These are phyloP conservation scores for Lacerta bilineata DNA, from an alignment of 2,797 vertebrate genomes.

Conservation along the genomic window DNA sequence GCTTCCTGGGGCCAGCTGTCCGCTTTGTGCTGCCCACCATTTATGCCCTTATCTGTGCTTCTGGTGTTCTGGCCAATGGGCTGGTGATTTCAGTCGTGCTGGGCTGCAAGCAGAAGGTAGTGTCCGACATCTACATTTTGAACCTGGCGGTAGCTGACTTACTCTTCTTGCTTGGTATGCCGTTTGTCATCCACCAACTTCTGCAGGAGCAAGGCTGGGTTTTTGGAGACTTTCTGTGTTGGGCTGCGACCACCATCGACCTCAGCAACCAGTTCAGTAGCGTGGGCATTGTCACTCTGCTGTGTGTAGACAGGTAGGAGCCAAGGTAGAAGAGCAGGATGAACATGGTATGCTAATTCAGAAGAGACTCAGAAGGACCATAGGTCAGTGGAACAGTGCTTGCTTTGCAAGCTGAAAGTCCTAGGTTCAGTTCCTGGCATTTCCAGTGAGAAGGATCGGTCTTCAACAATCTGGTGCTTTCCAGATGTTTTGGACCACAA, in stretches of 20 bases:
- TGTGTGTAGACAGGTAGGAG: conserved; percentile 62
- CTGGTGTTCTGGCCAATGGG: conserved; percentile 55
- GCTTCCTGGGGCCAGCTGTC: not conserved
- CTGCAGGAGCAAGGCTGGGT: conserved; percentile 62
- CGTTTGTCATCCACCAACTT: conserved; percentile 59
- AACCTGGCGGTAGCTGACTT: conserved; percentile 61
- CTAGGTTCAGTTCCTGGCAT: no score
- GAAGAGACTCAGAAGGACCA: not conserved
- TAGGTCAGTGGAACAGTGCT: no score
- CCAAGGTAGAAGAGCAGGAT: not conserved
- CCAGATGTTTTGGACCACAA: no score
- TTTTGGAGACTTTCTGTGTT: conserved; percentile 58
- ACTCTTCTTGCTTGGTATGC: conserved; percentile 62
- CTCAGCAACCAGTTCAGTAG: conserved; percentile 64
- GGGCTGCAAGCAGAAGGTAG: conserved; percentile 53
- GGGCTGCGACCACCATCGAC: conserved; percentile 57
- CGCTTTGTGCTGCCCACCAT: conserved; percentile 33
- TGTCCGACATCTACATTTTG: conserved; percentile 57
- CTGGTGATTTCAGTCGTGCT: conserved; percentile 53
- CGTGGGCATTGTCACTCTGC: conserved; percentile 57
- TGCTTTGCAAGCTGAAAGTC: no score
- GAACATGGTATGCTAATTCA: not conserved
- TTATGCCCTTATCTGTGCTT: conserved; percentile 58
- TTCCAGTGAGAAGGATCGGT: no score
- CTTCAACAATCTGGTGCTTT: no score